These are phyloP conservation scores for Crepidodera aurea DNA, from an alignment of 2,888 invertebrate genomes.

Conservation along the genomic window DNA sequence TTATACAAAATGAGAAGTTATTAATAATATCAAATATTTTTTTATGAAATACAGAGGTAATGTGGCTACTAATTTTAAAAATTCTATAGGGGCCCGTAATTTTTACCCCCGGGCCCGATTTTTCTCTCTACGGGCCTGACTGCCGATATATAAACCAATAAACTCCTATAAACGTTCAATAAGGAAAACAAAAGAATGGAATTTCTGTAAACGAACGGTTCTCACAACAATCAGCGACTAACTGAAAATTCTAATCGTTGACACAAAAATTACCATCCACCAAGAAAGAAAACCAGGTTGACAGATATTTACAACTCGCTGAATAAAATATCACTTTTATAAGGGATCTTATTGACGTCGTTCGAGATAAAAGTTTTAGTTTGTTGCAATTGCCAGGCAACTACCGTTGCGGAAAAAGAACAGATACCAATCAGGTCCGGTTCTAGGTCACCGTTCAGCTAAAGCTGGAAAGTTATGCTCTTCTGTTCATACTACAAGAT, in stretches of 20 bases:
- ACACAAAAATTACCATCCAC: constrained; percentile 8
- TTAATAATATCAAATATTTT: too few relatives aligned
- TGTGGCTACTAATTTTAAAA: too few relatives aligned
- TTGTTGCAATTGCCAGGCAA: neutral
- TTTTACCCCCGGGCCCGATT: too few relatives aligned
- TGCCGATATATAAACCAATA: too few relatives aligned
- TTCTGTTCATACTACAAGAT: too few relatives aligned
- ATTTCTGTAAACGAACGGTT: neutral
- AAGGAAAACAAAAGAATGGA: too few relatives aligned
- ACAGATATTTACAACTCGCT: constrained; percentile 1
- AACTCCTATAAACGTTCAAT: too few relatives aligned
- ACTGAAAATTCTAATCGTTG: constrained; percentile 10
- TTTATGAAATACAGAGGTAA: too few relatives aligned
- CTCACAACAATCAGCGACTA: constrained; percentile 1
- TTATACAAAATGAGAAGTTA: too few relatives aligned
- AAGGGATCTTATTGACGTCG: neutral
- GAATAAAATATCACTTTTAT: constrained; percentile 7
- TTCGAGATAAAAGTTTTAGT: neutral
- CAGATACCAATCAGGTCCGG: constrained; percentile 12
- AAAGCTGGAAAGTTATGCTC: neutral
- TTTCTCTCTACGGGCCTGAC: too few relatives aligned
- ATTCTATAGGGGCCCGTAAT: too few relatives aligned
- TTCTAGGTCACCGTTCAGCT: neutral
- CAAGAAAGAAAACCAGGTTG: constrained; percentile 8
- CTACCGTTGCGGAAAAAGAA: neutral